Conservation (phyloP, 2,888 invertebrate genomes). For the Hyles lineata region DNA sequence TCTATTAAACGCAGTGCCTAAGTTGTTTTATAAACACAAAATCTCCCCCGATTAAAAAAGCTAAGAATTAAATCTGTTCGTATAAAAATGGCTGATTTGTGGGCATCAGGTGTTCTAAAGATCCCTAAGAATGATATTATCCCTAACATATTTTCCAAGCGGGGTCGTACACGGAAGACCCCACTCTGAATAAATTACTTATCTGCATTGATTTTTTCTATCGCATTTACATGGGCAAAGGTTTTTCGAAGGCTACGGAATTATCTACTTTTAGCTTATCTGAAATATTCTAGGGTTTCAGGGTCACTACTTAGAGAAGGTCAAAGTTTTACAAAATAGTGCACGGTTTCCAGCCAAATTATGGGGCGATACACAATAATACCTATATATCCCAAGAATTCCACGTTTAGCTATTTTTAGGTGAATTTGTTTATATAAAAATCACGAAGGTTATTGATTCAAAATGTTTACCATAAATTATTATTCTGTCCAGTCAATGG, state of each 20-base stretch:
- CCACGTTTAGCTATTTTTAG: not conserved
- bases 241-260: conserved; percentile 35
- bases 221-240: conserved; percentile 58
- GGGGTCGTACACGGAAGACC: conserved; percentile 65
- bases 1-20: too few species aligned
- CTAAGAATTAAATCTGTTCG: conserved; percentile 26
- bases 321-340: conserved; percentile 15
- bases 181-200: conserved; percentile 79
- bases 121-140: conserved; percentile 76
- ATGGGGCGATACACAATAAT: not conserved
- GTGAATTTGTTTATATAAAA: not conserved
- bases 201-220: conserved; percentile 59
- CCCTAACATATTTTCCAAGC: conserved; percentile 73
- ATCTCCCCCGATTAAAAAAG: not conserved
- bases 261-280: conserved; percentile 31
- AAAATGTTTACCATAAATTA: not conserved
- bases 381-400: not conserved
- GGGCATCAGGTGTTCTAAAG: conserved; percentile 80
- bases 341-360: not conserved
- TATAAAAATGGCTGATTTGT: conserved; percentile 47
- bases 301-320: conserved; percentile 21
- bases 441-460: not conserved
- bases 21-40: not conserved
- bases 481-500: not conserved
- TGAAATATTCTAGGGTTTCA: conserved; percentile 18